Conservation (phyloP, 2,797 vertebrate species). For the Lutjanus argentimaculatus region DNA sequence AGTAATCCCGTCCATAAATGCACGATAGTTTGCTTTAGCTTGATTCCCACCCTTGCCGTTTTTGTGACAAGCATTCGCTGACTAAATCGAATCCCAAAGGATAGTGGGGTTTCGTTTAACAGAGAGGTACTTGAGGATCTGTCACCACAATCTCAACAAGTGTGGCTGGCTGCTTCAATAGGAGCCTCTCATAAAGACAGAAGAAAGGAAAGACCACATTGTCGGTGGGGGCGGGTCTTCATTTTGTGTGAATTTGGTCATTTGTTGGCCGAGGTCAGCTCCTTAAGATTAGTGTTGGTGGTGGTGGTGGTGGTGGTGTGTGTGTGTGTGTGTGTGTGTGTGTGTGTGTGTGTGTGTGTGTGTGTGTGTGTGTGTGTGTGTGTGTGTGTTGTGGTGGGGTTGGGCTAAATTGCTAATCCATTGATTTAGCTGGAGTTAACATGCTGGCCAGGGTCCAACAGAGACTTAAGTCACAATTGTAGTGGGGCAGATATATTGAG, state of each 20-base stretch:
- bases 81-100: slow-evolving; percentile 81
- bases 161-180: slow-evolving; percentile 75
- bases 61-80: slow-evolving; percentile 79
- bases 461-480: slow-evolving; percentile 85
- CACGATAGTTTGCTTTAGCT: slow-evolving; percentile 74
- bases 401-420: slow-evolving; percentile 82
- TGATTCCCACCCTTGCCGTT: slow-evolving; percentile 82
- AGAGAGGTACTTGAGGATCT: slow-evolving; percentile 80
- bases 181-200: slow-evolving; percentile 72
- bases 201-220: slow-evolving; percentile 72
- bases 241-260: slow-evolving; percentile 85
- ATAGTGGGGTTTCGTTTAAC: slow-evolving; percentile 76
- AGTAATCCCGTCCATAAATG: slow-evolving; percentile 80
- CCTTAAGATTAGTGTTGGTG: slow-evolving; percentile 80
- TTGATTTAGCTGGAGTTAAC: slow-evolving; percentile 86
- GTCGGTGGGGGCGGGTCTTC: slow-evolving; percentile 68
- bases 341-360: slow-evolving; percentile 19
- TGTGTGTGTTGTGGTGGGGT: slow-evolving; percentile 51
- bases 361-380: slow-evolving; percentile 38
- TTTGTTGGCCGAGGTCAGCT: slow-evolving; percentile 83
- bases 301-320: slow-evolving; percentile 19
- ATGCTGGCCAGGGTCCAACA: slow-evolving; percentile 80
- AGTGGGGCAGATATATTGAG: slow-evolving; percentile 77
- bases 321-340: slow-evolving; percentile 38
- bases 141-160: slow-evolving; percentile 77